phyloP scores from a whole-genome alignment of 2,113 vertebrate species.

The Nothobranchius kuhntae region DNA sequence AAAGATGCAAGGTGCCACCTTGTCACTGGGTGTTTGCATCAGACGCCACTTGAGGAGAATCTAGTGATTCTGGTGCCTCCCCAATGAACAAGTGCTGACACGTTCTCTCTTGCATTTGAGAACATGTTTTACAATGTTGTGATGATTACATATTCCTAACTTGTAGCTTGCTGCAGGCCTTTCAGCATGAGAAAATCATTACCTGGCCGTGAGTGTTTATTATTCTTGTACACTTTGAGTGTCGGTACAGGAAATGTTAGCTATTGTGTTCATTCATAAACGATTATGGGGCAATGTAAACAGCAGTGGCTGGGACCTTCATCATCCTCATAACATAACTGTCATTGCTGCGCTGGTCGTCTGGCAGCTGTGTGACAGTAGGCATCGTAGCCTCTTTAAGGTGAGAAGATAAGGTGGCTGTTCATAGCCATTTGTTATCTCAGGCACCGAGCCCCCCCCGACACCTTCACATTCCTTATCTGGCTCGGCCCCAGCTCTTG shows the following conservation, averaged over 20 bases:
- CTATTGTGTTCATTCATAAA: slow-evolving; percentile 1
- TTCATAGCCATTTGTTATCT: slow-evolving; percentile 63
- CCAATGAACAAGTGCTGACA: slow-evolving; percentile 41
- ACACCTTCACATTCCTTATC: slow-evolving; percentile 67
- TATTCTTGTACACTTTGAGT: slow-evolving; percentile 31
- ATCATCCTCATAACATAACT: slow-evolving; percentile 41
- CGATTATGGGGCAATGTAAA: background rate
- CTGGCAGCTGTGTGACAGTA: slow-evolving; percentile 50
- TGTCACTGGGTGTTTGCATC: slow-evolving; percentile 71
- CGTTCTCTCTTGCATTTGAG: slow-evolving; percentile 25
- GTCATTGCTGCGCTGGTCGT: slow-evolving; percentile 33
- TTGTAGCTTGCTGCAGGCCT: slow-evolving; percentile 37
- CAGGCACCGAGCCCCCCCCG: slow-evolving; percentile 30
- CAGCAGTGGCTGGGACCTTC: slow-evolving; percentile 33
- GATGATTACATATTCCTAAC: slow-evolving; percentile 52
- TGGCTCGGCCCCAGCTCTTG: slow-evolving; percentile 43
- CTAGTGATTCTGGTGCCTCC: slow-evolving; percentile 54
- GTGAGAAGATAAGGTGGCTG: slow-evolving; percentile 69
- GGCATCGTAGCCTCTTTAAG: slow-evolving; percentile 71
- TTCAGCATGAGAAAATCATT: slow-evolving; percentile 47
- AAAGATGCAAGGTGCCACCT: slow-evolving; percentile 66
- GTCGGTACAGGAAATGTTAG: slow-evolving; percentile 2
- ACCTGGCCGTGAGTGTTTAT: slow-evolving; percentile 29
- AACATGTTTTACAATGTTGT: slow-evolving; percentile 22
- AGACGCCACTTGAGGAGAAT: slow-evolving; percentile 58